These are phyloP conservation scores for Anthoscopus minutus DNA, from an alignment of 2,113 vertebrate species.

Conservation along the genomic window DNA sequence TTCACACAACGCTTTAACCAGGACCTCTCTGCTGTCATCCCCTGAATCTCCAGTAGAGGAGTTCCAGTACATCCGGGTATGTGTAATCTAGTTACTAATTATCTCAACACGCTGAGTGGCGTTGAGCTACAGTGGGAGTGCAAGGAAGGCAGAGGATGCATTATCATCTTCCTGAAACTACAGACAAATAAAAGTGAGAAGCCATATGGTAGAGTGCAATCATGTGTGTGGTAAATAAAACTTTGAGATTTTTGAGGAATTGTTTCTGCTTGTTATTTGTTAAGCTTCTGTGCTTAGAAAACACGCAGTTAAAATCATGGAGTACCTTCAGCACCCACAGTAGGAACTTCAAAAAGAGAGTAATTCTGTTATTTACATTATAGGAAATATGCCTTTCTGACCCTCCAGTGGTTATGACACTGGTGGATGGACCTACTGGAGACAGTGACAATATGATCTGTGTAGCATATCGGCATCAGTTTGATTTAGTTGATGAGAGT, in stretches of 20 bases:
- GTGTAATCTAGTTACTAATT: background rate
- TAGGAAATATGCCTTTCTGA: constrained; percentile 98
- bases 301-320: background rate
- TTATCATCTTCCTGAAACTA: background rate
- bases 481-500: constrained; percentile 95
- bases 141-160: background rate
- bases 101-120: background rate
- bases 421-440: constrained; percentile 91
- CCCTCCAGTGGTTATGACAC: constrained; percentile 86
- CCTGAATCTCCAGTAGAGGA: constrained; percentile 89
- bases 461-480: constrained; percentile 95
- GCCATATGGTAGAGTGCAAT: background rate
- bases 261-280: background rate
- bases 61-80: constrained; percentile 97
- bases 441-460: constrained; percentile 98
- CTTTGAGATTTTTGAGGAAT: background rate
- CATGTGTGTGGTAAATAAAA: background rate
- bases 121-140: background rate
- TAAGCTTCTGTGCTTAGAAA: background rate
- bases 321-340: background rate
- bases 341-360: background rate
- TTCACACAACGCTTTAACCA: constrained; percentile 52
- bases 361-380: background rate
- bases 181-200: background rate
- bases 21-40: constrained; percentile 31